Evolutionary conservation across 2,888 invertebrate species (phyloP).

Genomic region (Tenthredo distinguenda): DNA sequence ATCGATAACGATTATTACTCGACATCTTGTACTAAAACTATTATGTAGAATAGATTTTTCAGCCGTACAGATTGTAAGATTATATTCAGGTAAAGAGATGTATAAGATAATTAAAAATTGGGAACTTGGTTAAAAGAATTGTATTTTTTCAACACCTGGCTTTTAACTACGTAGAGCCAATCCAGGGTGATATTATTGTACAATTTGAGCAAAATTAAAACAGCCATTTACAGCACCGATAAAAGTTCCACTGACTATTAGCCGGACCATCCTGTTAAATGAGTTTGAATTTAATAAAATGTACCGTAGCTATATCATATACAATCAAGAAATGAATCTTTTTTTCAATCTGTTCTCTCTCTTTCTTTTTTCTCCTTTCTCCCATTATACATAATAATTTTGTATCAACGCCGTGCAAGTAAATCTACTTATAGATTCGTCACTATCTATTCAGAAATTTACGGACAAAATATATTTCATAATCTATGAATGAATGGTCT

Average conservation of each 20-base stretch:
- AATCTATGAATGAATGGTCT: slow-evolving; percentile 30
- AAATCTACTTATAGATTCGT: slow-evolving; percentile 26
- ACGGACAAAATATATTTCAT: slow-evolving; percentile 6
- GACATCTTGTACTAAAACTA: slow-evolving; percentile 8
- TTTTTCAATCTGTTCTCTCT: slow-evolving; percentile 54
- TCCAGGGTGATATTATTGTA: background rate
- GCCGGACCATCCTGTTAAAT: slow-evolving; percentile 6
- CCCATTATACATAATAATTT: slow-evolving; percentile 49
- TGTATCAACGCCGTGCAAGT: background rate
- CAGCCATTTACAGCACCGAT: slow-evolving; percentile 40
- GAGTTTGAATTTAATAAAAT: slow-evolving; percentile 53
- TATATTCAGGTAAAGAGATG: background rate
- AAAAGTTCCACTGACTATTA: slow-evolving; percentile 7
- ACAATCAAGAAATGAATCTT: slow-evolving; percentile 59
- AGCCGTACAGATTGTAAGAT: background rate
- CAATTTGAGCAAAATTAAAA: slow-evolving; percentile 29
- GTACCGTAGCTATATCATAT: slow-evolving; percentile 59
- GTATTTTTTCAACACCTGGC: background rate
- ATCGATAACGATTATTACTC: slow-evolving; percentile 14
- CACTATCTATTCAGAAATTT: slow-evolving; percentile 54
- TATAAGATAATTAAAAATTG: background rate
- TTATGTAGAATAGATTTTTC: slow-evolving; percentile 21
- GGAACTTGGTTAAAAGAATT: background rate
- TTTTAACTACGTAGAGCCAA: background rate
- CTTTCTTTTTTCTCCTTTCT: slow-evolving; percentile 56